A percentile compares a stretch with the other conserved stretches of the same genome.
phyloP scores from a whole-genome alignment of 2,888 invertebrate genomes.

The Endotricha flammealis region DNA sequence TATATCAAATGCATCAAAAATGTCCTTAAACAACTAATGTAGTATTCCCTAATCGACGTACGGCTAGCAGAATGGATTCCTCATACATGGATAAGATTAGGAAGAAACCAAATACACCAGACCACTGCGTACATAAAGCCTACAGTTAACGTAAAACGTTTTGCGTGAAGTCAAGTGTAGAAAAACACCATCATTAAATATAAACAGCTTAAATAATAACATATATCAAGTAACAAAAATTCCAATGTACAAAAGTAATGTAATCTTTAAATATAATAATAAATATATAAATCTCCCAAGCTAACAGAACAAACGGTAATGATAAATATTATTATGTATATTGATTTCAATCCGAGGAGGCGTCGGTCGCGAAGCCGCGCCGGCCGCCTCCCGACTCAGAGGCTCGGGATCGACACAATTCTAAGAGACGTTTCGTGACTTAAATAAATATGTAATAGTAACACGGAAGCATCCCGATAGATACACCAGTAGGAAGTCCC shows the following conservation, averaged over 20 bases:
- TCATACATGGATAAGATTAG: conserved; percentile 64
- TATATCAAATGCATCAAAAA: conserved; percentile 79
- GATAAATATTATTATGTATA: conserved; percentile 42
- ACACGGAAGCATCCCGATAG: conserved; percentile 44
- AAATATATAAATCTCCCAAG: conserved; percentile 61
- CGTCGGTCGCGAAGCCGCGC: conserved; percentile 3
- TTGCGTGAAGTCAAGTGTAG: conserved; percentile 65
- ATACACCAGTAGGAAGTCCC: conserved; percentile 38
- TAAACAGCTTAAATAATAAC: conserved; percentile 75
- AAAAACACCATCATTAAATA: conserved; percentile 69
- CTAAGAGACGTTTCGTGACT: conserved; percentile 38
- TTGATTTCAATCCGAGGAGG: conserved; percentile 18
- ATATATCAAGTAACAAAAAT: conserved; percentile 71
- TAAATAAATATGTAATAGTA: conserved; percentile 60
- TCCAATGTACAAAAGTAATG: conserved; percentile 76
- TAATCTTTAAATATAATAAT: conserved; percentile 67
- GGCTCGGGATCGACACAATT: conserved; percentile 28
- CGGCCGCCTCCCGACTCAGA: conserved; percentile 1
- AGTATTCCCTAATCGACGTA: conserved; percentile 63
- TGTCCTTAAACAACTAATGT: conserved; percentile 77
- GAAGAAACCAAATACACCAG: conserved; percentile 68
- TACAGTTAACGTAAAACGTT: conserved; percentile 63
- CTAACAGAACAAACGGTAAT: conserved; percentile 64
- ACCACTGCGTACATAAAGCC: conserved; percentile 70
- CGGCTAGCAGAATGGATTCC: conserved; percentile 65